Base-by-base conservation (phyloP, 2,113 vertebrate genomes). In the Crotalus tigris region DNA sequence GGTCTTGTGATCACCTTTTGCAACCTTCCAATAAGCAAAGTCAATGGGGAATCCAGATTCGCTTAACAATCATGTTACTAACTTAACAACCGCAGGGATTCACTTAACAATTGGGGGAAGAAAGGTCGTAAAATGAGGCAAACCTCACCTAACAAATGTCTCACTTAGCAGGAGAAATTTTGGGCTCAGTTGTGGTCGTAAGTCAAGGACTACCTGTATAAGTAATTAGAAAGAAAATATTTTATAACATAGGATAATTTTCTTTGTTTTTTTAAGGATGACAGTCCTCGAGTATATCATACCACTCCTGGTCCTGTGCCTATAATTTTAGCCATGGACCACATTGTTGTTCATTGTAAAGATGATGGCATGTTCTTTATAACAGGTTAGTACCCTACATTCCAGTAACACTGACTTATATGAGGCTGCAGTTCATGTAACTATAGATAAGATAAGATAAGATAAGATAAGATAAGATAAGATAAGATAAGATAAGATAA, bases 251-350 rank as follows among this genome's bases (percentile, higher is more conserved):
- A 69, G 89, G 13, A 89, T 75, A 5, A 33, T 75, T 75, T 81
- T 81, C 15, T 39, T 39, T 93, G 58, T 94, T 57, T 94, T 89
- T 88, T 92, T n/a, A 95, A 99, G 99, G 99, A 99, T 94, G 99
- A 99, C 54, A 96, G 97, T 13, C 99, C 98, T 9, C 98, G 94
- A 54, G 95, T 99, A 51, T 99, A 99, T 92, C 98, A 99, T 0
- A 99, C 99, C 0, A 98, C 99, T 90, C 98, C 99, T 19, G 98
- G 98, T 58, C 97, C 99, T 1, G 85, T 98, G 46, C 99, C 99
- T 26, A 95, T 98, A 94, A 98, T 97, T 26, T 95, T 99, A 94
- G 95, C 98, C 15, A 69, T 99, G 87, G 98, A 99, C 54, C 97
- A 98, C 4, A 1, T 99, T 5, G 57, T 98, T 26, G 95, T 99